Evolutionary conservation across 2,113 vertebrate genomes (phyloP).

Genomic region (Gila orcuttii): DNA sequence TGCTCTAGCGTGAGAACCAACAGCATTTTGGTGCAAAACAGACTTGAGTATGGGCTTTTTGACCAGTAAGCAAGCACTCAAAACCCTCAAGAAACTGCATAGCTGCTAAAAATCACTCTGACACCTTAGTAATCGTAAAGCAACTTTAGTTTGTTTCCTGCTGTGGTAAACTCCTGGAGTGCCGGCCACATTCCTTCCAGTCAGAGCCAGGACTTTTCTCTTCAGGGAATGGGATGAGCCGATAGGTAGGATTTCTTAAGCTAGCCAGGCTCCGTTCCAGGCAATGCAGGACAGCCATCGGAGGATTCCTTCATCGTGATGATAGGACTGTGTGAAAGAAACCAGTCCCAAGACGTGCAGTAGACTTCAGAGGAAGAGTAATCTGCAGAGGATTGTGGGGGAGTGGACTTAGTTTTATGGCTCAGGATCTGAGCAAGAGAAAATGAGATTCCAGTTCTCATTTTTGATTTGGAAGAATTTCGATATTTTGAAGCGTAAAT

Average conservation of each 20-base stretch:
- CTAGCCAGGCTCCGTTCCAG: conserved; percentile 34
- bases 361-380: conserved; percentile 4
- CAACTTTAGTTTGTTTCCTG: neutral
- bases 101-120: neutral
- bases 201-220: conserved; percentile 51
- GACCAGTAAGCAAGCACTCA: neutral
- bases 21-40: neutral
- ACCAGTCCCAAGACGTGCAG: conserved; percentile 3
- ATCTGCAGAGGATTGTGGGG: conserved; percentile 35
- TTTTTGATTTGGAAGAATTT: conserved; percentile 6
- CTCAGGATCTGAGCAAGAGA: conserved; percentile 31
- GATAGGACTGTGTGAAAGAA: conserved; percentile 44
- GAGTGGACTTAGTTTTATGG: conserved; percentile 1
- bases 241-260: conserved; percentile 40
- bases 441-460: conserved; percentile 12
- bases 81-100: neutral
- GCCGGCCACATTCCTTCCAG: conserved; percentile 1
- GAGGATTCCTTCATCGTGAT: conserved; percentile 37
- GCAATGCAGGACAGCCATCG: conserved; percentile 44
- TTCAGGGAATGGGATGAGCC: conserved; percentile 54
- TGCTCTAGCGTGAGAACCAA: neutral
- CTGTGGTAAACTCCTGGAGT: neutral
- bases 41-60: neutral
- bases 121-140: neutral
- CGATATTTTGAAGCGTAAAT: neutral